Base-by-base conservation (phyloP, 2,888 invertebrate species). In the Herminia tarsipennalis region DNA sequence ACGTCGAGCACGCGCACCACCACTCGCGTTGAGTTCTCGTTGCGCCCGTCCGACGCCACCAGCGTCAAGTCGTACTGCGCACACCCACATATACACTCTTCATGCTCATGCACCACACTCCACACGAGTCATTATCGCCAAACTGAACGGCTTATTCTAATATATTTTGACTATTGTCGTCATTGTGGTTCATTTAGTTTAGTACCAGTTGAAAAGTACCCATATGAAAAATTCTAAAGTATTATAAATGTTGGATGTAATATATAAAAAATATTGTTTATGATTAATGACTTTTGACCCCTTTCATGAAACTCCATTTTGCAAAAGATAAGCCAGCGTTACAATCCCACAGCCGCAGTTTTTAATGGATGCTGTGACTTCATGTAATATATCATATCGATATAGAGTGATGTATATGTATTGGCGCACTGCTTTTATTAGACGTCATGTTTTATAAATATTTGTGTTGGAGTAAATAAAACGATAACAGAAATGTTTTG, bases 41-140 rank as follows among this genome's bases (percentile, higher is more conserved):
- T 96, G 86, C 96, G 94, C 81, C 97, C 96, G 92, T 97, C 96
- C 60, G 97, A 97, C 53, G 96, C 96, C 81, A 97, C 96, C 93
- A 96, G 93, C 83, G 96, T 95, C 92, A 97, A 93, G 91, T 96
- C 96, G 92, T 96, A 97, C 95, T 96, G 93, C 78, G 81, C 36
- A 86, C 80, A 87, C 81, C 76, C 84, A 86, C 75, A 78, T 78
- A 71, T 82, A 80, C 77, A 83, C 80, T 82, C 78, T 76, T 73
- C 88, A 86, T 86, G 88, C 86, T 70, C 91, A 92, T 92, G 92
- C 92, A 84, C 41, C 51, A 53, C 55, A 44, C 43, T 10, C 28
- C 41, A 49, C 47, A 43, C 40, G 29, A 42, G 27, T 45, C 27
- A 22, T 22, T 1, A 17, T 42, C 8, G 10, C 22, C 14, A 4